Percentiles rank a stretch among this genome's conserved stretches.
phyloP scores from a whole-genome alignment of 2,113 vertebrate species.

The Arothron firmamentum region DNA sequence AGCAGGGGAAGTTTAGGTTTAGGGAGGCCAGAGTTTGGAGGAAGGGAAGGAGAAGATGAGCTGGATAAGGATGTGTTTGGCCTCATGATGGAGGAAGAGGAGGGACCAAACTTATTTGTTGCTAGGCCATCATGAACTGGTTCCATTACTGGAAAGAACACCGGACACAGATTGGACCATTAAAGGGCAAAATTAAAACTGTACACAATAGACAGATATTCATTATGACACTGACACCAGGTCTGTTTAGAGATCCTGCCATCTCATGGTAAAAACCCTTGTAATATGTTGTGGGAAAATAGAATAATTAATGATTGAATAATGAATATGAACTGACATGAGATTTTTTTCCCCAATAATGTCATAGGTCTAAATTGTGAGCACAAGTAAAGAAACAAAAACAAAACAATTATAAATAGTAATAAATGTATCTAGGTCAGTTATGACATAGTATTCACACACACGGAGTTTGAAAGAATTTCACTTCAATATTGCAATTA shows the following conservation, averaged over 20 bases:
- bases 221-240: too few relatives aligned
- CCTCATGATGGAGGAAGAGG: slow-evolving; percentile 26
- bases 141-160: slow-evolving; percentile 61
- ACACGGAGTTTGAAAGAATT: not conserved
- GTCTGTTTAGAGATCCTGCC: too few relatives aligned
- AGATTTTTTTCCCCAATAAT: too few relatives aligned
- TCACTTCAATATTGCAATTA: not conserved
- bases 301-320: too few relatives aligned
- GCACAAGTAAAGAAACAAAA: too few relatives aligned
- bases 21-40: slow-evolving; percentile 11
- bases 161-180: not conserved
- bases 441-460: not conserved
- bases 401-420: too few relatives aligned
- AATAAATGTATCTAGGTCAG: not conserved
- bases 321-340: too few relatives aligned
- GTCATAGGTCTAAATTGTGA: too few relatives aligned
- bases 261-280: too few relatives aligned
- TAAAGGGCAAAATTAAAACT: not conserved
- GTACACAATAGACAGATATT: not conserved
- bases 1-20: slow-evolving; percentile 39
- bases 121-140: slow-evolving; percentile 25
- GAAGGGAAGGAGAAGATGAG: slow-evolving; percentile 13
- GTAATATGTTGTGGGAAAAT: too few relatives aligned
- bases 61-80: slow-evolving; percentile 19
- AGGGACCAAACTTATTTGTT: slow-evolving; percentile 19